These are phyloP conservation scores for Conus ventricosus DNA, from an alignment of 1,140 invertebrate species.

Conservation along the genomic window DNA sequence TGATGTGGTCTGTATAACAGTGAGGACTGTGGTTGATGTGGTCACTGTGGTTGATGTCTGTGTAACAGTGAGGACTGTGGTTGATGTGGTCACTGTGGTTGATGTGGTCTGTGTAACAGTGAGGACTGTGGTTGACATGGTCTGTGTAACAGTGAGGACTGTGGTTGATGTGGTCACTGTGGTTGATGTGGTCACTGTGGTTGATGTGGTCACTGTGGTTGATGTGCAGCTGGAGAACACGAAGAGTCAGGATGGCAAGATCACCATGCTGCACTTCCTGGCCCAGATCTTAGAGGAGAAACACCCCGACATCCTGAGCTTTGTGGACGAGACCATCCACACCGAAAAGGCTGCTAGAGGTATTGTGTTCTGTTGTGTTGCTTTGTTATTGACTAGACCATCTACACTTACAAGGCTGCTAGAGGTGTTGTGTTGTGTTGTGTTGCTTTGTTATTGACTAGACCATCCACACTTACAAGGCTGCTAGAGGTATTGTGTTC, in stretches of 20 bases:
- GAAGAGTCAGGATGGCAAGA: conserved; percentile 94
- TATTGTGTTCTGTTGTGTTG: conserved; percentile 23
- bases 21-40: neutral
- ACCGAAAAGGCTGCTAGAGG: conserved; percentile 80
- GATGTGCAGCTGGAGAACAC: conserved; percentile 87
- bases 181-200: no score
- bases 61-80: neutral
- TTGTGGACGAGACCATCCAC: conserved; percentile 91
- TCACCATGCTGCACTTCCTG: conserved; percentile 87
- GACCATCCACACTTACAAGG: no score
- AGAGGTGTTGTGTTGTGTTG: no score
- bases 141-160: neutral
- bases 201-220: no score
- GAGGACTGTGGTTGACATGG: neutral
- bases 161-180: neutral
- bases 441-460: no score
- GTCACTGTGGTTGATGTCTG: no score
- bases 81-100: neutral
- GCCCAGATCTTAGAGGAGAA: conserved; percentile 91
- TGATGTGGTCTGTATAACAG: no score
- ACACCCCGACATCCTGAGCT: conserved; percentile 88
- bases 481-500: no score
- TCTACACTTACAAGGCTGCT: no score
- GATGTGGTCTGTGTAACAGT: conserved; percentile 73
- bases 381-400: no score